Percentiles rank a stretch among this genome's conserved stretches.
phyloP scores from a whole-genome alignment of 1,140 invertebrate genomes.

The Hylaeus anthracinus region DNA sequence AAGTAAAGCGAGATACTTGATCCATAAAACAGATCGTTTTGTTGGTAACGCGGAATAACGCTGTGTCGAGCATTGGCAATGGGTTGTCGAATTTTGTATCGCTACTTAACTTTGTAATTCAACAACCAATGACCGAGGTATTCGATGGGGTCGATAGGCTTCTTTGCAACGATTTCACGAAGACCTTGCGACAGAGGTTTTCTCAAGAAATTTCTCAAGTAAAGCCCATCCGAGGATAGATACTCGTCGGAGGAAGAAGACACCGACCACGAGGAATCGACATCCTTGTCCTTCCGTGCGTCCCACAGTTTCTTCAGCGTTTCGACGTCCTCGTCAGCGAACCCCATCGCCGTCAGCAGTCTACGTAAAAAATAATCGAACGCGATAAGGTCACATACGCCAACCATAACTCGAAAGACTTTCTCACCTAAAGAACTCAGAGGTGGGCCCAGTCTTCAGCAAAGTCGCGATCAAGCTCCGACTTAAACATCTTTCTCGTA shows the following conservation, averaged over 20 bases:
- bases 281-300: not conserved
- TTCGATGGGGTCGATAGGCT: constrained; percentile 70
- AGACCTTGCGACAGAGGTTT: constrained; percentile 54
- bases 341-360: constrained; percentile 43
- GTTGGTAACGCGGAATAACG: too few species aligned
- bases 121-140: constrained; percentile 72
- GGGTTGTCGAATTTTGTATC: not conserved
- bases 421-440: constrained; percentile 42
- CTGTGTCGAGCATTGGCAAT: not conserved
- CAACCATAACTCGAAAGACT: not conserved
- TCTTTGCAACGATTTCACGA: constrained; percentile 64
- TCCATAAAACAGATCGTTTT: too few species aligned
- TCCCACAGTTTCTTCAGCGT: constrained; percentile 23
- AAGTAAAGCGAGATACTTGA: too few species aligned
- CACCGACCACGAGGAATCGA: constrained; percentile 17
- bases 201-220: constrained; percentile 55
- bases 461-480: constrained; percentile 42
- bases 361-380: constrained; percentile 2
- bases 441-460: constrained; percentile 38
- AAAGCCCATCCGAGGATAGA: constrained; percentile 42
- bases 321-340: constrained; percentile 32
- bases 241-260: constrained; percentile 24
- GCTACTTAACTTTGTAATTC: constrained; percentile 64
- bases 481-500: constrained; percentile 46
- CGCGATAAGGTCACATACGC: too few species aligned